Percentiles rank a stretch among this genome's conserved stretches.
These are phyloP conservation scores for Microplitis deprimator DNA, from an alignment of 2,888 invertebrate species.

Conservation along the genomic window DNA sequence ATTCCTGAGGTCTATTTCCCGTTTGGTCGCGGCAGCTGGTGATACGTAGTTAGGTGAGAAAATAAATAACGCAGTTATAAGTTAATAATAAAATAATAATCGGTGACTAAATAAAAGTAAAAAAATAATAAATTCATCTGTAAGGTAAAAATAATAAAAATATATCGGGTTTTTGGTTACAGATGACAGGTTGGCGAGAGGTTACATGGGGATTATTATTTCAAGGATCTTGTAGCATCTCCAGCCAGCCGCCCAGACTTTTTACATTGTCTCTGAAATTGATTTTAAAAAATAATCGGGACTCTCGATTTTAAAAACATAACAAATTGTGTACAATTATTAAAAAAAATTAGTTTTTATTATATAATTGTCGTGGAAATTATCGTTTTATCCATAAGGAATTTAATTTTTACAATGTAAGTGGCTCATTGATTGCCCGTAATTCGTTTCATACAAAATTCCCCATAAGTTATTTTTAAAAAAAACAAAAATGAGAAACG, in stretches of 20 bases:
- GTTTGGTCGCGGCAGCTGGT: constrained; percentile 55
- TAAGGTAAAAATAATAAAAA: constrained; percentile 54
- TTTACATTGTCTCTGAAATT: constrained; percentile 38
- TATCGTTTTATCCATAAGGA: constrained; percentile 63
- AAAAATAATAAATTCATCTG: constrained; percentile 13
- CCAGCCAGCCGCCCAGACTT: constrained; percentile 39
- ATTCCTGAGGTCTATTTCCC: constrained; percentile 53
- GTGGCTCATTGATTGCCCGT: constrained; percentile 57
- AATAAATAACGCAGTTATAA: constrained; percentile 46
- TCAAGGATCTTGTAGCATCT: constrained; percentile 50
- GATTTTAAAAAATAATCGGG: constrained; percentile 49
- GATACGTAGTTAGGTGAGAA: constrained; percentile 64
- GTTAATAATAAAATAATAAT: constrained; percentile 47
- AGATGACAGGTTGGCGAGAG: constrained; percentile 59
- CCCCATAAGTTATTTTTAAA: background rate
- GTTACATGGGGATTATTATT: constrained; percentile 57
- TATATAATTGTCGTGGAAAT: constrained; percentile 58
- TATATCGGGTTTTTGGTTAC: constrained; percentile 59
- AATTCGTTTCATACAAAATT: background rate
- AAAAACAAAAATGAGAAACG: background rate
- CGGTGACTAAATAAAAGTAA: constrained; percentile 41
- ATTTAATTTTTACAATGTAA: constrained; percentile 65
- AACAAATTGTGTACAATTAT: constrained; percentile 25
- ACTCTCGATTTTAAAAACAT: background rate
- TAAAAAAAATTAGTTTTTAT: constrained; percentile 51